Base-by-base conservation (phyloP, 1,140 invertebrate species). In the Theocolax elegans region DNA sequence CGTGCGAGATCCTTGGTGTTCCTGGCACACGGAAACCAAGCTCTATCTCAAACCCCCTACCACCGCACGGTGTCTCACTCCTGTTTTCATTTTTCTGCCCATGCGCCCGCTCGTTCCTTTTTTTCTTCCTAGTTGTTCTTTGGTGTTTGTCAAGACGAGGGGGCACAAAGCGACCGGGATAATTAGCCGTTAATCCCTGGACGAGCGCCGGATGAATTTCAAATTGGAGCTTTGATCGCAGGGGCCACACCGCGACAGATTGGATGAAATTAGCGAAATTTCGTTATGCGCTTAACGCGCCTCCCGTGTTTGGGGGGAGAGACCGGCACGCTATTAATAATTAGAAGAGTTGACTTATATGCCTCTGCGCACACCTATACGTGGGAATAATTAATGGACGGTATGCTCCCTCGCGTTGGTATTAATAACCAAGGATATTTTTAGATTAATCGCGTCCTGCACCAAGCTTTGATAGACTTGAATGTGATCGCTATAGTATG, bases 211-310 rank as follows among this genome's bases (percentile, higher is more conserved):
- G 67, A 54, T 54, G 46, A 54, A 69, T 69, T 69, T 54, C 35
- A 67, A 58, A 67, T 58, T 46, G 19, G 6, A 40, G 59, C 46
- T 69, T 69, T 63, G 58, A 69, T 62, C 46, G 29, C 29, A 23
- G 7, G 31, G 10, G 31, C 17, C 4, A 7, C 27, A 21, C 12
- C 12, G 46, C 46, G 23, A 62, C 42, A 51, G 44, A 68, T 60
- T 42, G 56, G 40, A 27, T 38, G 19, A 58, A 67, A 67, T 67
- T 67, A 67, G 58, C 51, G 65, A 49, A 49, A 67, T 67, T 67
- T 67, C 44, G 54, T 67, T 58, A 29, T 56, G 17, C 29, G 9
- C 15, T 21, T n/a, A 6, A 10, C 44, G 44, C 42, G 10, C 27
- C n/a, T n/a, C n/a, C n/a, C n/a, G n/a, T n/a, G n/a, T n/a, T n/a